Conservation (phyloP, 2,888 invertebrate species). For the Saturnia japonica region DNA sequence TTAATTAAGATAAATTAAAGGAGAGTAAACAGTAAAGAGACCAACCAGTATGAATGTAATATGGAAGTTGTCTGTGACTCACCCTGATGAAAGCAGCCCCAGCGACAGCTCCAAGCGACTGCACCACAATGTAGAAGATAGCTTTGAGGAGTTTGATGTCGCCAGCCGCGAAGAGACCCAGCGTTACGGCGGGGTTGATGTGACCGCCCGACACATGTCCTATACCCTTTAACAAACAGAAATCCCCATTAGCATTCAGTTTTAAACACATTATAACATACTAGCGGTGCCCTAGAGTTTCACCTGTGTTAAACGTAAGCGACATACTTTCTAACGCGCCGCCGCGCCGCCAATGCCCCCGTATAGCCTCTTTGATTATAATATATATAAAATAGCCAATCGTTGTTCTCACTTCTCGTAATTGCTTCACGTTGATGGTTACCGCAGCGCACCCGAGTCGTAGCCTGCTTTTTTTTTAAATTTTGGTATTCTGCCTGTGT, state of each 20-base stretch:
- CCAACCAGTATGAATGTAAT: neutral
- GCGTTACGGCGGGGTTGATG: constrained; percentile 95
- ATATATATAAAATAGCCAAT: too few relatives aligned
- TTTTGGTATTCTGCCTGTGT: too few relatives aligned
- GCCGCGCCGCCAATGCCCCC: too few relatives aligned
- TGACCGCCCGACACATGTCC: constrained; percentile 95
- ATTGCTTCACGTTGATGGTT: too few relatives aligned
- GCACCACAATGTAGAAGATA: constrained; percentile 89
- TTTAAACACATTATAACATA: too few relatives aligned
- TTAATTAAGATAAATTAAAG: neutral
- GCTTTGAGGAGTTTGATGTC: constrained; percentile 91
- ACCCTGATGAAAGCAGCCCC: constrained; percentile 90
- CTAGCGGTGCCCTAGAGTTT: too few relatives aligned
- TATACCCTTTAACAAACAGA: constrained; percentile 82
- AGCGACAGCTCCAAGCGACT: constrained; percentile 90
- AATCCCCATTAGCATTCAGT: neutral
- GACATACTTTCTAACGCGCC: too few relatives aligned
- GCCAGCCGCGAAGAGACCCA: constrained; percentile 90
- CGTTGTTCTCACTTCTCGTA: too few relatives aligned
- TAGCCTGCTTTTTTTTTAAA: too few relatives aligned
- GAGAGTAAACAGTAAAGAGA: neutral
- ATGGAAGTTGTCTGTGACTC: constrained; percentile 40
- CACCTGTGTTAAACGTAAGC: too few relatives aligned
- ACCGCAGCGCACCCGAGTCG: too few relatives aligned
- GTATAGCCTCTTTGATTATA: too few relatives aligned